Evolutionary conservation across 2,113 vertebrate genomes (phyloP), one percentile per base, ranked within the genome.

Genomic region (Cephalophus harveyi): DNA sequence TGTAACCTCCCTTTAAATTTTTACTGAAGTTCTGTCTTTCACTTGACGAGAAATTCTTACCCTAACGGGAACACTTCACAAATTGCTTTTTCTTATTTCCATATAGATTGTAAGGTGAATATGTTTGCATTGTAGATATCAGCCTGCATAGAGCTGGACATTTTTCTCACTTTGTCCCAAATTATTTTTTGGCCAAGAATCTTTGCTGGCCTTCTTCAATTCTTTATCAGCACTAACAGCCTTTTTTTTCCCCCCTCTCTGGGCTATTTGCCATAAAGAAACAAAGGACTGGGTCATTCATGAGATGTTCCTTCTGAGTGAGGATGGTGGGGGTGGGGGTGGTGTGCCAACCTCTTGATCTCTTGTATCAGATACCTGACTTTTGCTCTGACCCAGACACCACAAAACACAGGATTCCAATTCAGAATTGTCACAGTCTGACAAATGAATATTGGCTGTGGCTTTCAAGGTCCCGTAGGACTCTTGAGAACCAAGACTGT

Each of bases 191-290:
- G 8, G 9, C 16, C 5, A 23, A 67, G 33, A 71, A 62, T 91
- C 30, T 82, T 83, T 55, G 28, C 62, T 93, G 67, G 50, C 30
- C 14, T 12, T 46, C 46, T 85, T 89, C 50, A 62, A 21, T 71
- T 62, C 25, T 55, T 92, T 30, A 36, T 78, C 16, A 74, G 54
- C 5, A 52, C 15, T 43, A 67, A 43, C 14, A 71, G 48, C 33
- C 6, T 11, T 55, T 16, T 5, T 54, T 40, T 3, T 3, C 0
- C 1, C 1, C 0, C 0, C 3, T 9, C 27, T 36, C 30, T 3
- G 5, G n/a, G 27, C 43, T 33, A 30, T 93, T 94, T 95, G 40
- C 36, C 83, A 55, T n/a, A 50, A 86, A 82, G 48, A 93, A 95
- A 36, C 23, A 90, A 50, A 89, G 25, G 11, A 46, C 43, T 89